Percentiles rank a stretch among this genome's conserved stretches.
Evolutionary conservation across 2,888 invertebrate genomes (phyloP).

Genomic region (Cosmia trapezina): DNA sequence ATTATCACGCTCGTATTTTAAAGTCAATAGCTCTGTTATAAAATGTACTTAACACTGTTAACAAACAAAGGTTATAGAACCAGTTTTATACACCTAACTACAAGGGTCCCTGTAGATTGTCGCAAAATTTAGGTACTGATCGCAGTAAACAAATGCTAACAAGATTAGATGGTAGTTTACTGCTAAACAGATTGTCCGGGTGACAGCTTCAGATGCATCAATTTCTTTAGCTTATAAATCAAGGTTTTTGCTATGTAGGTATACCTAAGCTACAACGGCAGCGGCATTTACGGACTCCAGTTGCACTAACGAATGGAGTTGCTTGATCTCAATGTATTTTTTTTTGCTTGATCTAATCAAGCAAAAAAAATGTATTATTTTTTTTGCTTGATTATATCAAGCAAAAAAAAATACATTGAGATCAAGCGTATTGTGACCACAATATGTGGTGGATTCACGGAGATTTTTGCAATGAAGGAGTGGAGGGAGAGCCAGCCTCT

Average conservation of each 20-base stretch:
- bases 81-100: conserved; percentile 23
- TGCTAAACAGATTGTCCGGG: neutral
- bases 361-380: too few species aligned
- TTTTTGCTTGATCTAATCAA: too few species aligned
- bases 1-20: conserved; percentile 30
- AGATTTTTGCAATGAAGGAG: too few species aligned
- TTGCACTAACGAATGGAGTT: neutral
- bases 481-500: neutral
- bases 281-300: neutral
- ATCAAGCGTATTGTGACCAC: neutral
- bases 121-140: neutral
- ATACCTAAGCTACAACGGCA: neutral
- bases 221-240: too few species aligned
- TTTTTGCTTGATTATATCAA: too few species aligned
- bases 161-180: too few species aligned
- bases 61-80: conserved; percentile 29
- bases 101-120: conserved; percentile 22
- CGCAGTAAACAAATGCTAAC: neutral
- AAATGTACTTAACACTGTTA: conserved; percentile 20
- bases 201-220: too few species aligned
- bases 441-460: too few species aligned
- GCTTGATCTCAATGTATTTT: too few species aligned
- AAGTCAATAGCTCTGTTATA: conserved; percentile 24
- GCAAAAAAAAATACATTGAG: neutral
- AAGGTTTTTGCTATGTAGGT: neutral